These are phyloP conservation scores for Eurypyga helias DNA, from an alignment of 2,113 vertebrate species.

Conservation along the genomic window DNA sequence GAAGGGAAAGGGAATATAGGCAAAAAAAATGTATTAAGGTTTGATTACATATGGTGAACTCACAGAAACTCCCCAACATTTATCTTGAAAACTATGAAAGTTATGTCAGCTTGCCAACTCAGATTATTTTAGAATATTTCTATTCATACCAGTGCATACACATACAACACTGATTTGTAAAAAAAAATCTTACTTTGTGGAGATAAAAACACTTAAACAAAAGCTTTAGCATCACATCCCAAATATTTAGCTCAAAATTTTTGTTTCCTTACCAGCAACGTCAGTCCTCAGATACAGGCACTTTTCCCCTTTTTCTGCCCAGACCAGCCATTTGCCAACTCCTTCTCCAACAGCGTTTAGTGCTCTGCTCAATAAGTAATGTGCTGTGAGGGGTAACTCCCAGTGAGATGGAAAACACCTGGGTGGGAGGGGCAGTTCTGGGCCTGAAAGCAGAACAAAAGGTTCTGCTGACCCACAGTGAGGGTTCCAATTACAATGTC, in stretches of 20 bases:
- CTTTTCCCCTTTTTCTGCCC: not conserved
- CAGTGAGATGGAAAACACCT: not conserved
- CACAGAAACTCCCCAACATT: not conserved
- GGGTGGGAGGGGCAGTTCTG: not conserved
- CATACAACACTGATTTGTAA: not conserved
- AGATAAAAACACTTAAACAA: not conserved
- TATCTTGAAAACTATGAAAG: not conserved
- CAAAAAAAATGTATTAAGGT: not conserved
- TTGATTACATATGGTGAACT: not conserved
- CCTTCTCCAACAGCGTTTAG: not conserved
- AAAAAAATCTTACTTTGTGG: not conserved
- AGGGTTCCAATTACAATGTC: not conserved
- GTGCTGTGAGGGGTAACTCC: not conserved
- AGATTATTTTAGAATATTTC: not conserved
- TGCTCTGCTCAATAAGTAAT: not conserved
- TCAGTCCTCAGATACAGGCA: fast-evolving
- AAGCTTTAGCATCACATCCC: not conserved
- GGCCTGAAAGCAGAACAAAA: not conserved
- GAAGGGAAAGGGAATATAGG: not conserved
- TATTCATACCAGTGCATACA: not conserved
- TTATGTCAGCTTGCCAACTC: not conserved
- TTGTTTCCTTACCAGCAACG: not conserved
- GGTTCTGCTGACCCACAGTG: not conserved
- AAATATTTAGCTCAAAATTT: not conserved
- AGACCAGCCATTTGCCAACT: not conserved